Evolutionary conservation across 2,888 invertebrate genomes (phyloP).

Genomic region (Toxonevra muliebris): DNA sequence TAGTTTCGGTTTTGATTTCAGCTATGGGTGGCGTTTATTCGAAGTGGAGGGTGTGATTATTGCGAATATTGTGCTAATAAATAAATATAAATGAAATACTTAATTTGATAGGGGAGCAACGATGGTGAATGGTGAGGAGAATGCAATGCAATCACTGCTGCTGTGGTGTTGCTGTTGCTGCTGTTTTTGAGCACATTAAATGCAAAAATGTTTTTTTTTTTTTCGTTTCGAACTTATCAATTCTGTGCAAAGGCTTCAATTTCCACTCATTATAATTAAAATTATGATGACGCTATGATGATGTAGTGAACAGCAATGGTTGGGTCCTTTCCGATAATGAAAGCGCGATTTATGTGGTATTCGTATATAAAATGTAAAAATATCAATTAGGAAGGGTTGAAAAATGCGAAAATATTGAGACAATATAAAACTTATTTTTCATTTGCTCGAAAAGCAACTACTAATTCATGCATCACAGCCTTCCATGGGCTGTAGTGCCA

Average conservation of each 20-base stretch:
- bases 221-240: slow-evolving; percentile 40
- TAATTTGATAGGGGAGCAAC: neutral
- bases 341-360: neutral
- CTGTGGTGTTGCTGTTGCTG: slow-evolving; percentile 43
- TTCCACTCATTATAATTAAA: slow-evolving; percentile 58
- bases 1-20: neutral
- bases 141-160: neutral
- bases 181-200: slow-evolving; percentile 37
- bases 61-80: too few relatives aligned
- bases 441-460: too few relatives aligned
- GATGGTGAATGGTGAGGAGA: neutral
- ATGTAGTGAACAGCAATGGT: slow-evolving; percentile 6
- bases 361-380: too few relatives aligned
- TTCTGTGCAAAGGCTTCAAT: slow-evolving; percentile 30
- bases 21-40: neutral
- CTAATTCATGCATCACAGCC: too few relatives aligned
- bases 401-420: too few relatives aligned
- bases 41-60: neutral
- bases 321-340: too few relatives aligned
- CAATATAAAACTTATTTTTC: too few relatives aligned
- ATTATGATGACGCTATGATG: slow-evolving; percentile 45
- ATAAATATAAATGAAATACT: too few relatives aligned
- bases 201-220: too few relatives aligned
- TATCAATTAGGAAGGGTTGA: too few relatives aligned
- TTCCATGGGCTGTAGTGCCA: too few relatives aligned